phyloP scores from a whole-genome alignment of 2,888 invertebrate species.

The Macrosiphum euphorbiae region DNA sequence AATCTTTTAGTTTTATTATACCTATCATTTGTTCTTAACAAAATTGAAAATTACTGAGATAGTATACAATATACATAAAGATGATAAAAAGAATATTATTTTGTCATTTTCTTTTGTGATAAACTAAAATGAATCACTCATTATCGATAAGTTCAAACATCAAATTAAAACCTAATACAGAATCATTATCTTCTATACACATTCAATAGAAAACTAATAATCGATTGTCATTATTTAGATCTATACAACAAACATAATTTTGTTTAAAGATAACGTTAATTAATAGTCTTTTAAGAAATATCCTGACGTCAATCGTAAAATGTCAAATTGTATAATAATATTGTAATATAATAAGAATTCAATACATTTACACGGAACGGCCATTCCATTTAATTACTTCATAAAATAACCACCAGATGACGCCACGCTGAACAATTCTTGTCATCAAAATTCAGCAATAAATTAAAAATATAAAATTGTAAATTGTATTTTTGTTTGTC shows the following conservation, averaged over 20 bases:
- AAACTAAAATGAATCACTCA: not conserved
- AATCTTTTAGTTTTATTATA: not conserved
- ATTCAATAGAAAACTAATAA: not conserved
- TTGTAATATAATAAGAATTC: not conserved
- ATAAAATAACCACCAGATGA: not conserved
- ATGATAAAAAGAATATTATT: not conserved
- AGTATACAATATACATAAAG: not conserved
- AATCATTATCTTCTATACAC: not conserved
- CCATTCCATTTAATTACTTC: no score
- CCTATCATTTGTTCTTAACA: no score
- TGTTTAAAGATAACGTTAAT: not conserved
- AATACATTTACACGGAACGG: not conserved
- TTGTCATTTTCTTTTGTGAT: not conserved
- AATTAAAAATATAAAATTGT: not conserved
- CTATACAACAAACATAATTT: no score
- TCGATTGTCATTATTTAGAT: not conserved
- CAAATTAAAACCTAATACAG: not conserved
- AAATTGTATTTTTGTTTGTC: not conserved
- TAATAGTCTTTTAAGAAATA: not conserved
- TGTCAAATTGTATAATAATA: not conserved
- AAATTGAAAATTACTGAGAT: not conserved
- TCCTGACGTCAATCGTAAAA: not conserved
- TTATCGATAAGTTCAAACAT: not conserved
- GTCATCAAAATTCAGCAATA: not conserved
- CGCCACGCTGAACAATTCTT: not conserved